These are phyloP conservation scores for Phorcus lineatus DNA, from an alignment of 2,888 invertebrate genomes.

Conservation along the genomic window DNA sequence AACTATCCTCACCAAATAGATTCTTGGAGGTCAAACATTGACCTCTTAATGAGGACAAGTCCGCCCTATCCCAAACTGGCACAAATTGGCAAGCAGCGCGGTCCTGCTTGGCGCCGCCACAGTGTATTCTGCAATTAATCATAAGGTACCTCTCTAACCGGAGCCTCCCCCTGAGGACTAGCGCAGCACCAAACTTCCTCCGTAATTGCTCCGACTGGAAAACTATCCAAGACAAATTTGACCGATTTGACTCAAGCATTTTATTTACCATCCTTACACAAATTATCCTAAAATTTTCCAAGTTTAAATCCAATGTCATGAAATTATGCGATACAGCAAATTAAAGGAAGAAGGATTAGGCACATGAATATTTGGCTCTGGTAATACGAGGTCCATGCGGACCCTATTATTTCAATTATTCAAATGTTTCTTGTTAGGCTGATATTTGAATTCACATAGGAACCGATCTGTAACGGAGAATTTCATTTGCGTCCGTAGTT, in stretches of 20 bases:
- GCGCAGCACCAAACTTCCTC: not conserved
- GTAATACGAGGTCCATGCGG: not conserved
- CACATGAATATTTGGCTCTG: constrained; percentile 4
- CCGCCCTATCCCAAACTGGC: constrained; percentile 24
- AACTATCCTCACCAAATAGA: constrained; percentile 25
- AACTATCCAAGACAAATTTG: constrained; percentile 9
- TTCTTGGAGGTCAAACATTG: constrained; percentile 23
- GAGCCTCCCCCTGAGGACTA: not conserved
- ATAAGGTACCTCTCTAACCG: constrained; percentile 17
- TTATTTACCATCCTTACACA: constrained; percentile 13
- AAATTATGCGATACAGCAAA: constrained; percentile 12
- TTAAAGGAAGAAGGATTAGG: not conserved
- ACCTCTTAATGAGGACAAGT: constrained; percentile 30
- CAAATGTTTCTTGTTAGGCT: constrained; percentile 10
- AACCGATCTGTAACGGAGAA: not conserved
- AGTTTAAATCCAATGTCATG: constrained; percentile 7
- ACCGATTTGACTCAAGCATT: not conserved
- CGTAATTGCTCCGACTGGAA: constrained; percentile 20
- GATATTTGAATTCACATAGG: constrained; percentile 14
- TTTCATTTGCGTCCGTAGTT: constrained; percentile 18
- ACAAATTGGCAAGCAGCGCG: constrained; percentile 28
- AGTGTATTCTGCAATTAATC: constrained; percentile 34
- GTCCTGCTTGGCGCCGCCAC: constrained; percentile 30
- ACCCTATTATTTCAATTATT: constrained; percentile 23
- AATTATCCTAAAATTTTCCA: constrained; percentile 3